Conservation (phyloP, 2,113 vertebrate genomes). For the Neogale vison region DNA sequence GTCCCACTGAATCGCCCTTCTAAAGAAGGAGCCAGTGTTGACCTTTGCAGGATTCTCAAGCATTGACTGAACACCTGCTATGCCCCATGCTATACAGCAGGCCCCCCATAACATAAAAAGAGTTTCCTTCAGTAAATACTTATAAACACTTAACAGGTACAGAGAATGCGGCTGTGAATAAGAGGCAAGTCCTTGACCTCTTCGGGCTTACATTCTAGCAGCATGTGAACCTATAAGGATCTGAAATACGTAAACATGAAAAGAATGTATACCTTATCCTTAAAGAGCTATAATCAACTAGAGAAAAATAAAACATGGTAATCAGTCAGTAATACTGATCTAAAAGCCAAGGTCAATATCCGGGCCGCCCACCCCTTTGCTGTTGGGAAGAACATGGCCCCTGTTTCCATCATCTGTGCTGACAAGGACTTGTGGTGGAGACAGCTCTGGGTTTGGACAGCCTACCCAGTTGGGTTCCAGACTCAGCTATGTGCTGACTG, state of each 20-base stretch:
- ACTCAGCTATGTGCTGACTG: not conserved
- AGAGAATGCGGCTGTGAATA: not conserved
- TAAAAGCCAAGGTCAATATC: not conserved
- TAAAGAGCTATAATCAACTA: not conserved
- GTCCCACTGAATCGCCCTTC: not conserved
- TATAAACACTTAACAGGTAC: not conserved
- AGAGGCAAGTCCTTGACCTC: not conserved
- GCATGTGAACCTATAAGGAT: not conserved
- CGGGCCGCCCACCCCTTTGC: not conserved
- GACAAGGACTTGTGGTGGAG: not conserved
- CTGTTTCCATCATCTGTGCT: not conserved
- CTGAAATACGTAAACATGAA: not conserved
- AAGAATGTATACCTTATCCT: not conserved
- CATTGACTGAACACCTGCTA: not conserved
- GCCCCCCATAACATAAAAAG: not conserved
- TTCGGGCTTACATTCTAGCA: not conserved
- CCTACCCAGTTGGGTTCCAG: not conserved
- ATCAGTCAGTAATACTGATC: not conserved
- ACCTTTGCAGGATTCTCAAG: not conserved
- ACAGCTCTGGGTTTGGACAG: not conserved
- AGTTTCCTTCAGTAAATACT: not conserved
- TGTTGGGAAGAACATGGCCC: not conserved
- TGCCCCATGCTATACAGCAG: not conserved
- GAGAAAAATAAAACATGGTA: not conserved
- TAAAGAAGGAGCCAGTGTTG: not conserved